Evolutionary conservation across 2,797 vertebrate genomes (phyloP).

Genomic region (Mico argentatus): DNA sequence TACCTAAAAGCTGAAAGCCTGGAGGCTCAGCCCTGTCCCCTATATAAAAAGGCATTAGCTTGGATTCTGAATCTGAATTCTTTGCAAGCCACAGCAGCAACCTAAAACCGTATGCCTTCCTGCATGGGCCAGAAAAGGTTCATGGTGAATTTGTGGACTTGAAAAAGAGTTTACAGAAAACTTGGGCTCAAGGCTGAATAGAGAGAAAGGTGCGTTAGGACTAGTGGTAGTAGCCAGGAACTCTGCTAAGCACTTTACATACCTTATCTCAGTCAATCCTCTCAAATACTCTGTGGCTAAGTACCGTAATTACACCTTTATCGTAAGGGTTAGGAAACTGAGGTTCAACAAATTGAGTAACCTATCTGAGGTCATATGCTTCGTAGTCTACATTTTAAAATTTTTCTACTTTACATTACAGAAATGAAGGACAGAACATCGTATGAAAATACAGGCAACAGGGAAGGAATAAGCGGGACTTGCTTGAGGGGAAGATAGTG

Average conservation of each 20-base stretch:
- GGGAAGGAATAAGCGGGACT: neutral
- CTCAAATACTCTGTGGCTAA: too few relatives aligned
- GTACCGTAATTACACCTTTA: too few relatives aligned
- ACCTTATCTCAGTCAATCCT: neutral
- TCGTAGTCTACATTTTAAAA: neutral
- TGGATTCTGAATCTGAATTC: neutral
- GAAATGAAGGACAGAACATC: neutral
- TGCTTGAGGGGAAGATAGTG: too few relatives aligned
- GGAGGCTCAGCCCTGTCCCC: neutral
- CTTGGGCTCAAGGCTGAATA: neutral
- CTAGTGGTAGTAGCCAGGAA: neutral
- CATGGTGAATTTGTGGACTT: too few relatives aligned
- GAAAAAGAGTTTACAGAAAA: neutral
- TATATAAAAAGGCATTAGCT: too few relatives aligned
- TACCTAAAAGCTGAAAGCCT: neutral
- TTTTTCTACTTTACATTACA: neutral
- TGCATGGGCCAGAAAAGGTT: neutral
- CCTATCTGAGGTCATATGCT: neutral
- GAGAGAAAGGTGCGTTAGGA: too few relatives aligned
- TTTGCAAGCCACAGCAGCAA: neutral
- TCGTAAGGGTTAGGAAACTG: neutral
- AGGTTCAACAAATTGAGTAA: neutral
- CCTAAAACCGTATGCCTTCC: too few relatives aligned
- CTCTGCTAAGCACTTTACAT: neutral
- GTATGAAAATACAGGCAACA: fast-evolving